Evolutionary conservation across 1,140 invertebrate species (phyloP), one percentile per base, ranked within the genome.

Genomic region (Ostrea denselamellosa): DNA sequence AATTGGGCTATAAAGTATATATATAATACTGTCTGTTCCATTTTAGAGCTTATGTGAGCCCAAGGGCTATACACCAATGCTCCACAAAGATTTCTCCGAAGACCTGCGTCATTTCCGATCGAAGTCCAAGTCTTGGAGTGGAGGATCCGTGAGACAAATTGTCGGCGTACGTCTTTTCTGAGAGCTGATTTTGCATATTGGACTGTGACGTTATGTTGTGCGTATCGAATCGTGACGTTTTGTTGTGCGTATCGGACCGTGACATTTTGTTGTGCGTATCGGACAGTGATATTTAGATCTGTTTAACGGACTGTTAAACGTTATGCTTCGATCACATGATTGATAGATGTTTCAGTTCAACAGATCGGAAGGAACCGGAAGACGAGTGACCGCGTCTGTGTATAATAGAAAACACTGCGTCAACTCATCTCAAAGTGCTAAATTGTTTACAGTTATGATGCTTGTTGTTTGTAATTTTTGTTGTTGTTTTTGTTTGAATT

Each of bases 11-110:
- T 3, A 25, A 77, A 14, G 10, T 28, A 12, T 77, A 25, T 28
- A 14, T 12, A 0, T 0, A 19, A 17, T 22, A 22, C 9, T 83
- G 7, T 53, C 52, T 53, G 96, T 90, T 89, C 92, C 2, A 94
- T 90, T 90, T 22, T 88, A 92, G 8, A 95, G 96, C 0, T 95
- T 97, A 19, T 99, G 98, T 94, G 95, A 96, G 54, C 97, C 97
- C 0, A 94, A 96, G 19, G 95, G 96, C 0, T 98, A 98, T 90
- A 95, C 96, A 52, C 96, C 97, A 8, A 98, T 98, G 97, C 93
- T 96, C 51, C 96, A 98, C 91, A 96, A 97, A 0, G 96, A 96
- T 77, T 96, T 97, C 92, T 96, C 96, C 86, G 95, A 96, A n/a
- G 97, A 97, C 86, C 94, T 97, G 56, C 95, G 96, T 84, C 96